Conservation (phyloP, 1,140 invertebrate species). For the Aphidius ervi region DNA sequence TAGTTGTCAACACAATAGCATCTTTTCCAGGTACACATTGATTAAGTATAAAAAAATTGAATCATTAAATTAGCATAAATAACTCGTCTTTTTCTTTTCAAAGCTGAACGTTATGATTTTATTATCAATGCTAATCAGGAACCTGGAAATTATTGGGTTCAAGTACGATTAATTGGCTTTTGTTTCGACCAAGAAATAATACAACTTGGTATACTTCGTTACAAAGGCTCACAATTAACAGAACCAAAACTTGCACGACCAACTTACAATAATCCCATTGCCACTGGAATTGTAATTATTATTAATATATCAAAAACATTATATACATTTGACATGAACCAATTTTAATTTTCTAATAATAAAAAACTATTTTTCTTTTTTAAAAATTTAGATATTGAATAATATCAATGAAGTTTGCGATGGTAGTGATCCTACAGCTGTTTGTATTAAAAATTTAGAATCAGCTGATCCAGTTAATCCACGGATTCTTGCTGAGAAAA, state of each 20-base stretch:
- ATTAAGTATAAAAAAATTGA: background rate
- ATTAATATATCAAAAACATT: background rate
- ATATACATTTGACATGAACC: background rate
- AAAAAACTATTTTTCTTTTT: background rate
- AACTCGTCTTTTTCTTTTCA: slow-evolving; percentile 27
- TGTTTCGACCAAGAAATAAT: slow-evolving; percentile 45
- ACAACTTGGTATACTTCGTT: slow-evolving; percentile 51
- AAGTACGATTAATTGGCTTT: slow-evolving; percentile 44
- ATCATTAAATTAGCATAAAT: background rate
- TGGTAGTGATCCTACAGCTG: background rate
- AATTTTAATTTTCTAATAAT: background rate
- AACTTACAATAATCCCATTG: background rate
- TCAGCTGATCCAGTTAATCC: slow-evolving; percentile 1
- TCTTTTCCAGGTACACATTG: slow-evolving; percentile 16
- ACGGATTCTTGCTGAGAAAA: background rate
- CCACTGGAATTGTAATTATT: slow-evolving; percentile 16
- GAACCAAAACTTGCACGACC: background rate
- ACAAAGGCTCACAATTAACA: slow-evolving; percentile 24
- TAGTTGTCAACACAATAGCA: slow-evolving; percentile 10
- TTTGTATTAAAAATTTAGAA: slow-evolving; percentile 14
- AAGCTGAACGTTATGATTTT: slow-evolving; percentile 55
- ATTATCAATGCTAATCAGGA: slow-evolving; percentile 44
- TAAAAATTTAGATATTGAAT: slow-evolving; percentile 14
- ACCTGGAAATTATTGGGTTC: slow-evolving; percentile 49
- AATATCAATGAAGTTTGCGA: slow-evolving; percentile 14